Evolutionary conservation across 2,888 invertebrate species (phyloP), one percentile per base, ranked within the genome.

Genomic region (Boloria selene): DNA sequence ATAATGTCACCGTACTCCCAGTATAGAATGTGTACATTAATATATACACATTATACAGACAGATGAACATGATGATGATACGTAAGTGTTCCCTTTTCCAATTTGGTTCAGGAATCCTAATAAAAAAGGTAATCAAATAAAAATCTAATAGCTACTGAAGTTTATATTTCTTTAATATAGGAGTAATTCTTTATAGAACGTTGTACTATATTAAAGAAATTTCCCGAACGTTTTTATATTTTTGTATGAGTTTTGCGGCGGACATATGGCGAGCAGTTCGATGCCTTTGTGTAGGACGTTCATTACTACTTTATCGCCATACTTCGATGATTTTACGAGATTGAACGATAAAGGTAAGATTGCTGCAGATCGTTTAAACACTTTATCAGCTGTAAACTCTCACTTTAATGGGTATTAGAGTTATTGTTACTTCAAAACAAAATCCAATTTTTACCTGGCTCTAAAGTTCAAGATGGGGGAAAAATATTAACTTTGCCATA

Each of bases 221-320:
- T 38, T 7, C 3, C 10, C 10, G 10, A 38, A 2, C 7, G 31
- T 22, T 44, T 56, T 22, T 14, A 10, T 22, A 14, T 14, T 44
- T 56, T 22, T 56, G 22, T 56, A n/a, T 22, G 14, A n/a, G 0
- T n/a, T 18, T 18, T 14, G 44, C 5, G 1, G 13, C 42, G 13
- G 17, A 2, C 17, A 18, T 4, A 14, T 14, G 10, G 45, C 45
- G 4, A 38, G 31, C n/a, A 26, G 56, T 56, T 45, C 56, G 45
- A 38, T 4, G 53, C 26, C 56, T 56, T 56, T 45, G 44, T 56
- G 26, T 55, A 18, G 44, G n/a, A n/a, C 22, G 44, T n/a, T 45
- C 42, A 62, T 62, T 42, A 61, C 18, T 17, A 61, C 56, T 54
- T 69, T 69, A 69, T 61, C 63, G 17, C 60, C 55, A 56, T 54